Evolutionary conservation across 2,113 vertebrate genomes (phyloP), one percentile per base, ranked within the genome.

Genomic region (Muntiacus muntjak): DNA sequence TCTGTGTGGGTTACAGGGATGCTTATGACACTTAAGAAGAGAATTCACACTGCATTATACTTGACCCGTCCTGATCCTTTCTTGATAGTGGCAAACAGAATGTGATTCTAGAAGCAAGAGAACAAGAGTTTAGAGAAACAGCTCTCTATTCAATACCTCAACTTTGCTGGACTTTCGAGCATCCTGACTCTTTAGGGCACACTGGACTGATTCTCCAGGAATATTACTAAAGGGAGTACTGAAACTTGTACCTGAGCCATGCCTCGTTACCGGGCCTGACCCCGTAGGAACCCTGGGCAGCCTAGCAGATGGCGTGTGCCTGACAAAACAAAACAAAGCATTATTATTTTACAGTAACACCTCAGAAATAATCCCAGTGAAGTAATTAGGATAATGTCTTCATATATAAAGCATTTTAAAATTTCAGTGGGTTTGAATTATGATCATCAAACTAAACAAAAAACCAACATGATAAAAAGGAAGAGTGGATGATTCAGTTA

Each of bases 341-440:
- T 47, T 36, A 76, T 50, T 89, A 74, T 91, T 95, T 89, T 58
- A 64, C 60, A 94, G 52, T 84, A 96, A n/a, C 21, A 89, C 45
- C 89, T 89, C 50, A 94, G 92, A 91, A 94, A 47, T 81, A 87
- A 97, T 84, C 55, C 54, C 52, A 60, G 40, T n/a, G 33, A 96
- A 93, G 43, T 87, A 97, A 97, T 98, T 89, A 81, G 9, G 5
- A 91, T 93, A 96, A 97, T 91, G 52, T 47, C 57, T 91, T 95
- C 87, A 91, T 91, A 95, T 33, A 97, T 17, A 96, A 45, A 94
- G 93, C 57, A 94, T 86, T 89, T 91, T 87, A 25, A 95, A 91
- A 57, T 57, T 82, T n/a, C 92, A 96, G 82, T 87, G 23, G 13
- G n/a, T 84, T 94, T 97, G 55, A 95, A 91, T 97, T 96, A 89